A percentile compares a stretch with the other conserved stretches of the same genome.
phyloP scores from a whole-genome alignment of 2,113 vertebrate genomes.

The Isichthys henryi region DNA sequence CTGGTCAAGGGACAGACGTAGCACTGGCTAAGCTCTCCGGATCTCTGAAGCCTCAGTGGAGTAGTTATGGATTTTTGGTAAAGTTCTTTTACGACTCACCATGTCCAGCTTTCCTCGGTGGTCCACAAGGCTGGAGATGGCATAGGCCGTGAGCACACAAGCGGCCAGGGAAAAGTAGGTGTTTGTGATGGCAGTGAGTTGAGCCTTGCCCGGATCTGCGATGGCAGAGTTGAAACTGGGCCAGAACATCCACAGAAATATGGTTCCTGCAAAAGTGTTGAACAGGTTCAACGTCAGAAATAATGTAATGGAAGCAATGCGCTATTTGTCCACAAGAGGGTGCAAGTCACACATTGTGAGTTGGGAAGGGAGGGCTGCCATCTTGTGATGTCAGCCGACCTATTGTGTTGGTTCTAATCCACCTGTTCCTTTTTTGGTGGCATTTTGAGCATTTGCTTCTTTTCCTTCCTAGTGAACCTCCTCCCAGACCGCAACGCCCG shows the following conservation, averaged over 20 bases:
- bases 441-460: not conserved
- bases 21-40: not conserved
- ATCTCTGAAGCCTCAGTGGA: not conserved
- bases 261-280: constrained; percentile 49
- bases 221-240: constrained; percentile 93
- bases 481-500: not conserved
- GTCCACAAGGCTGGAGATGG: constrained; percentile 76
- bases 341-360: not conserved
- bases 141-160: constrained; percentile 72
- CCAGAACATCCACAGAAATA: constrained; percentile 93
- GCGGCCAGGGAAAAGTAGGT: constrained; percentile 85
- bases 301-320: not conserved
- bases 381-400: not conserved
- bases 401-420: not conserved
- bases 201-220: constrained; percentile 12
- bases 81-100: constrained; percentile 56
- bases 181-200: constrained; percentile 70
- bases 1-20: constrained; percentile 46
- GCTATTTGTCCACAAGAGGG: not conserved
- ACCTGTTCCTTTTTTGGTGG: not conserved
- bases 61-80: not conserved
- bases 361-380: not conserved
- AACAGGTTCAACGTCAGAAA: not conserved
- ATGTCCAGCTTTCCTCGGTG: constrained; percentile 82
- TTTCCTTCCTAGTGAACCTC: not conserved